phyloP scores from a whole-genome alignment of 2,113 vertebrate genomes.

The Amphiprion percula region DNA sequence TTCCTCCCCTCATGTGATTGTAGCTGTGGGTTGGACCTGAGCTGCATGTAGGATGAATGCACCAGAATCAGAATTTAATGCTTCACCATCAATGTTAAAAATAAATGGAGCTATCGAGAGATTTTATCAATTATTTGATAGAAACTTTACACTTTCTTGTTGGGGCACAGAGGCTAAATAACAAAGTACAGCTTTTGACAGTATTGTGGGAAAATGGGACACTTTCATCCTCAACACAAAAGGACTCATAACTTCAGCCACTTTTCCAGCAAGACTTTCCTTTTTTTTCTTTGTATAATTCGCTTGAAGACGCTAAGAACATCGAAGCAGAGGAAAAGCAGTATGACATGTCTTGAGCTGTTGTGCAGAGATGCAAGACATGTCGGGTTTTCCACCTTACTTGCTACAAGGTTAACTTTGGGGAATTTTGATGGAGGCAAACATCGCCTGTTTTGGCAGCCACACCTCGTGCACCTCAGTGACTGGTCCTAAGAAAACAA shows the following conservation, averaged over 20 bases:
- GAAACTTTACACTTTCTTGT: not conserved
- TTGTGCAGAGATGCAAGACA: slow-evolving; percentile 60
- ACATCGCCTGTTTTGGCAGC: slow-evolving; percentile 62
- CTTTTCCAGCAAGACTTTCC: slow-evolving; percentile 17
- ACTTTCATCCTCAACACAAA: slow-evolving; percentile 45
- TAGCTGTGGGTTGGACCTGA: not conserved
- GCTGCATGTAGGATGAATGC: not conserved
- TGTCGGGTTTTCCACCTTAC: slow-evolving; percentile 64
- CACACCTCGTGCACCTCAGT: slow-evolving; percentile 45
- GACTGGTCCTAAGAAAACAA: slow-evolving; percentile 51
- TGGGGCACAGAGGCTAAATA: slow-evolving; percentile 4
- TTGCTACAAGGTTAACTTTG: slow-evolving; percentile 62
- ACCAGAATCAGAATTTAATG: not conserved
- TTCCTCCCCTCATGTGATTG: not conserved
- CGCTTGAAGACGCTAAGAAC: slow-evolving; percentile 50
- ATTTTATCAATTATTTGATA: not conserved
- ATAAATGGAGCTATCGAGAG: not conserved
- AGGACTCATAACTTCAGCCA: slow-evolving; percentile 10
- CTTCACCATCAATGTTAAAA: not conserved
- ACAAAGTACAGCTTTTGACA: slow-evolving; percentile 10
- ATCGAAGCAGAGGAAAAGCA: slow-evolving; percentile 49
- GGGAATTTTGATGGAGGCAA: slow-evolving; percentile 66
- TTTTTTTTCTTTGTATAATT: slow-evolving; percentile 39
- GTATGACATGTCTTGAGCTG: slow-evolving; percentile 61
- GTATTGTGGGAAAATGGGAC: slow-evolving; percentile 16